phyloP scores from a whole-genome alignment of 2,113 vertebrate species.

The Chelonoidis abingdonii region DNA sequence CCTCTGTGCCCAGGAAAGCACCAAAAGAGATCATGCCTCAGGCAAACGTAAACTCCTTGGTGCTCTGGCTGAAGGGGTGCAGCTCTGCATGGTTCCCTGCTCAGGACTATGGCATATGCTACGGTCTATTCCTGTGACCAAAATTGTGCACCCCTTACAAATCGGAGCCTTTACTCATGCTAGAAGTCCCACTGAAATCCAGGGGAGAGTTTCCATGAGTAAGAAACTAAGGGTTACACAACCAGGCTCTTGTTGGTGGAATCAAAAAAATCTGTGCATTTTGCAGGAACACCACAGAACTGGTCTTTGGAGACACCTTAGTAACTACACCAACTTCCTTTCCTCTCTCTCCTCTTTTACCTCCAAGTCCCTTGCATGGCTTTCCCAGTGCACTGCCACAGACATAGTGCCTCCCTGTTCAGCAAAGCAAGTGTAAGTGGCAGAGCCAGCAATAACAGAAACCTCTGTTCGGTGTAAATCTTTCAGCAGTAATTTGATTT shows the following conservation, averaged over 20 bases:
- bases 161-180: background rate
- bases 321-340: background rate
- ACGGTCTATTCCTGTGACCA: background rate
- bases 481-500: background rate
- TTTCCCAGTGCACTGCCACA: background rate
- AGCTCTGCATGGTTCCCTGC: no score
- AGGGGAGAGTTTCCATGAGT: background rate
- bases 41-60: background rate
- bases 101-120: background rate
- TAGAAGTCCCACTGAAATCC: background rate
- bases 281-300: background rate
- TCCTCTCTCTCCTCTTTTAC: background rate
- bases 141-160: background rate
- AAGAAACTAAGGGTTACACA: background rate
- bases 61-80: background rate
- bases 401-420: accelerated
- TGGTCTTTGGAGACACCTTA: background rate
- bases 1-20: background rate
- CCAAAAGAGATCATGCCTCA: background rate
- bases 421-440: background rate
- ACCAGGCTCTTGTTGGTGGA: background rate
- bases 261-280: background rate
- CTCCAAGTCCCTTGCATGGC: background rate
- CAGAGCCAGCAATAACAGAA: background rate
- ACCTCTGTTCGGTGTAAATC: background rate